Base-by-base conservation (phyloP, 2,797 vertebrate species). In the Mastacembelus armatus region DNA sequence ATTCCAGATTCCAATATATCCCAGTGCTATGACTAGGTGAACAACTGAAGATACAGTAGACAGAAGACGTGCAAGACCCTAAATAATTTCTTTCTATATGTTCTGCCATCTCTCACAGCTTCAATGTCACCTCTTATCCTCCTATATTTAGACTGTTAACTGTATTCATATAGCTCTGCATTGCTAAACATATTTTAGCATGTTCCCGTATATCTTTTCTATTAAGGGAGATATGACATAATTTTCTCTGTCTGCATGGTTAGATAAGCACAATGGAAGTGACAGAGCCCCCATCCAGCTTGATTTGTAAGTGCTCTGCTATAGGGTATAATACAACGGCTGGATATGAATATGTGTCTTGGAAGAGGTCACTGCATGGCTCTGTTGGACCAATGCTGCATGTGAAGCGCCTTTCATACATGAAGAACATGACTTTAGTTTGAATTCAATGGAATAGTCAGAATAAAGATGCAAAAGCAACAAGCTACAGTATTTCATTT, bases 211-310 rank as follows among this genome's bases (percentile, higher is more conserved):
- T 29, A 65, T 38, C 32, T 63, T 36, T 35, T 44, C 65, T 66
- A 70, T 4, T 63, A 70, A 12, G 24, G 56, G 58, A 81, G 70
- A 79, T 75, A 73, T 16, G 49, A 42, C 39, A 26, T 61, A 3
- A 66, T 77, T 69, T 67, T 60, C 40, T 40, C 16, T 42, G 54
- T 63, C 71, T 68, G 67, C 71, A 52, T 2, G 30, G 11, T 64
- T 71, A 5, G 44, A 76, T 80, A 77, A 59, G 73, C 76, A 24
- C 57, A 50, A 52, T 56, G 58, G 54, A 65, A 59, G 61, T 48
- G 62, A 65, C 60, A 24, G 43, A 59, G 60, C 42, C 39, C 27
- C 54, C 24, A 29, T 16, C 24, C 51, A 71, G 19, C 38, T 55
- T 42, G 68, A 61, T 52, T 52, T 42, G 12, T 38, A 66, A 74